phyloP scores from a whole-genome alignment of 2,113 vertebrate species.

The Rhynchopsitta pachyrhyncha region DNA sequence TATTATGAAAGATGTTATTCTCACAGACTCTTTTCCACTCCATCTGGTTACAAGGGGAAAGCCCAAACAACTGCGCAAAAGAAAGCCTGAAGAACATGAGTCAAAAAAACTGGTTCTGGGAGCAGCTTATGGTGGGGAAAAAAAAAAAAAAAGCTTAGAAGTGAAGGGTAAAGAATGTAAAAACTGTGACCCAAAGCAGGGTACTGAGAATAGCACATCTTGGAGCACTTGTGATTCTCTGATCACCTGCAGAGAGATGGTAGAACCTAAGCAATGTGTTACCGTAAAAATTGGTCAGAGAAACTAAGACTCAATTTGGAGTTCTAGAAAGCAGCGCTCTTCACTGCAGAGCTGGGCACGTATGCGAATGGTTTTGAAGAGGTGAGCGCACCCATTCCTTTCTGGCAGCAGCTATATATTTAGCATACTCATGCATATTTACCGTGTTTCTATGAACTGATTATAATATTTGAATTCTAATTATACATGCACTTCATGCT shows the following conservation, averaged over 20 bases:
- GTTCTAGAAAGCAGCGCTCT: background rate
- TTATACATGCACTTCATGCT: no score
- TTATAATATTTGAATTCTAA: no score
- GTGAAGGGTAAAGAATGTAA: background rate
- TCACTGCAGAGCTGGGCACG: background rate
- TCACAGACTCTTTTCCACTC: background rate
- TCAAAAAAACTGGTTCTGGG: background rate
- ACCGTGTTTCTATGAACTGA: background rate
- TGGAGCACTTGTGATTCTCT: background rate
- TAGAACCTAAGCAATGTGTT: background rate
- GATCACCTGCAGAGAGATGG: background rate
- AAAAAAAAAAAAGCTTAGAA: background rate
- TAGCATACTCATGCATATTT: background rate
- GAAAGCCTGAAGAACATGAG: background rate
- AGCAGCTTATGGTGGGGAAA: accelerated
- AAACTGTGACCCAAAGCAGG: background rate
- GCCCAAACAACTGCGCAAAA: background rate
- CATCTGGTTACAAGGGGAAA: background rate
- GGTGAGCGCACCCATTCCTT: background rate
- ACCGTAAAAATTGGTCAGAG: background rate
- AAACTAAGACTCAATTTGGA: background rate
- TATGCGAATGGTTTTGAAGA: background rate
- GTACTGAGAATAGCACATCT: background rate
- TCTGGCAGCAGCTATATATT: background rate
- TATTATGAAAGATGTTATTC: background rate